Conservation (phyloP, 2,113 vertebrate species). For the Alouatta palliata region DNA sequence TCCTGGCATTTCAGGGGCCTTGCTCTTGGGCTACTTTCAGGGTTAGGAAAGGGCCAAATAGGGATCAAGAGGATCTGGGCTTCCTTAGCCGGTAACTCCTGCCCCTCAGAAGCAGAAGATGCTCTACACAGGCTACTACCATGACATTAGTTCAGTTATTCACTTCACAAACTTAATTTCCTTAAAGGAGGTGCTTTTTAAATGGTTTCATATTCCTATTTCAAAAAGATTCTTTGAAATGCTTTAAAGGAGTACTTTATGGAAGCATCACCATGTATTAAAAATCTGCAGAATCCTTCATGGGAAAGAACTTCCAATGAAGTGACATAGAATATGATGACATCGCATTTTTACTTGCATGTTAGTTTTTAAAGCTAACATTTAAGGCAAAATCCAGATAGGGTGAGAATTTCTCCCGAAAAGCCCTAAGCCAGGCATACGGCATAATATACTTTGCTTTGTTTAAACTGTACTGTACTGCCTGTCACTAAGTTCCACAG, state of each 20-base stretch:
- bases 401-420: neutral
- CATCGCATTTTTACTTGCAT: neutral
- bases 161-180: conserved; percentile 1
- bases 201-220: neutral
- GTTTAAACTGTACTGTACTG: neutral
- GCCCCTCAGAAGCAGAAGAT: neutral
- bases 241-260: conserved; percentile 5
- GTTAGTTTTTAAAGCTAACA: neutral
- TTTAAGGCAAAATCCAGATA: neutral
- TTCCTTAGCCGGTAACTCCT: neutral
- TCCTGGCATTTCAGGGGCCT: neutral
- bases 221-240: conserved; percentile 12
- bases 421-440: neutral
- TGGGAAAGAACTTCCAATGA: neutral
- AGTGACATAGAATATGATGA: neutral
- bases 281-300: conserved; percentile 28
- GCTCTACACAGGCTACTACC: neutral
- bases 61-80: neutral
- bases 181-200: conserved; percentile 7
- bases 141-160: neutral
- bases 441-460: neutral
- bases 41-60: neutral
- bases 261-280: neutral
- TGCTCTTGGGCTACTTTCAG: neutral
- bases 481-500: no score